phyloP scores from a whole-genome alignment of 1,140 invertebrate species.

The Helicoverpa armigera region DNA sequence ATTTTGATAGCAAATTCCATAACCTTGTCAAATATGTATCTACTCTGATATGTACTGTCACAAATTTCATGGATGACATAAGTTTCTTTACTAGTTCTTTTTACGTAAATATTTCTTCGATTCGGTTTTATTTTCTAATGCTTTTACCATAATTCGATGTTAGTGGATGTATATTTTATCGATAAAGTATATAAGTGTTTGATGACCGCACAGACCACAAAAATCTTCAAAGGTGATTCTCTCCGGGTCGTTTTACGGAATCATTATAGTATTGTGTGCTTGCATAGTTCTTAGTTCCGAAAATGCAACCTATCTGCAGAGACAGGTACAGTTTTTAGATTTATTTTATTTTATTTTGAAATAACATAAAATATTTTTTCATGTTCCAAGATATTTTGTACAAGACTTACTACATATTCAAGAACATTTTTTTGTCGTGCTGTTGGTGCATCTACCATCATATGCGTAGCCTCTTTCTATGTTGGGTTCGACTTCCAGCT shows the following conservation, averaged over 20 bases:
- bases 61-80: too few relatives aligned
- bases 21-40: too few relatives aligned
- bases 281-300: neutral
- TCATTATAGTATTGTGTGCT: constrained; percentile 4
- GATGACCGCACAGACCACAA: neutral
- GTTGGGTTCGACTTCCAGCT: too few relatives aligned
- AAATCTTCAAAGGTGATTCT: constrained; percentile 18
- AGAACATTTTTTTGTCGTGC: too few relatives aligned
- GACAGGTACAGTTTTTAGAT: neutral
- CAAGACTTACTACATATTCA: too few relatives aligned
- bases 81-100: too few relatives aligned
- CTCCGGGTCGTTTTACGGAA: neutral
- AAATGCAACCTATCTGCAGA: neutral
- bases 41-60: too few relatives aligned
- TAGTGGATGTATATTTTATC: neutral
- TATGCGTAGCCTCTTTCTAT: too few relatives aligned
- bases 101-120: too few relatives aligned
- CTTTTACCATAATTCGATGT: neutral
- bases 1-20: too few relatives aligned
- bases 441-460: too few relatives aligned
- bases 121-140: neutral
- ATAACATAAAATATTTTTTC: neutral
- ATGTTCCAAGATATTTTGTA: too few relatives aligned
- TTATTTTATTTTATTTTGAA: neutral
- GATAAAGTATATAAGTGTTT: neutral